Evolutionary conservation across 2,113 vertebrate genomes (phyloP).

Genomic region (Pavo muticus): DNA sequence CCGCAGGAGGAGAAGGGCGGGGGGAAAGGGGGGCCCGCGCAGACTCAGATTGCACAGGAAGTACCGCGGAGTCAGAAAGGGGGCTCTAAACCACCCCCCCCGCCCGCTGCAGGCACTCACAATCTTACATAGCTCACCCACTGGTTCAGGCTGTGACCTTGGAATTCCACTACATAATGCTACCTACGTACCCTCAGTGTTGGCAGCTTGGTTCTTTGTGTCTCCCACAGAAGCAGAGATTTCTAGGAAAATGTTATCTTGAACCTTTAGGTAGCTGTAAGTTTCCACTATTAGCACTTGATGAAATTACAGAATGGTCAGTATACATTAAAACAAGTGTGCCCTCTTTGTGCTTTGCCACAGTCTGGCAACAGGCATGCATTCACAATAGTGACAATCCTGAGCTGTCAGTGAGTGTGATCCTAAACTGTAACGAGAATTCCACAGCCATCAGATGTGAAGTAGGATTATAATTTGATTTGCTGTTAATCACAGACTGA

Average conservation of each 20-base stretch:
- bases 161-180: background rate
- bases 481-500: background rate
- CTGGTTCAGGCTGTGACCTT: too few species aligned
- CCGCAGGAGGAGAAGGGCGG: too few species aligned
- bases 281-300: background rate
- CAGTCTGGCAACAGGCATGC: background rate
- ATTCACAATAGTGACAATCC: background rate
- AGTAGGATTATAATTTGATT: background rate
- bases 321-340: background rate
- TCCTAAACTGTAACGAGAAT: background rate
- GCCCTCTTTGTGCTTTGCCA: background rate
- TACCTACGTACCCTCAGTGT: fast-evolving
- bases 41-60: too few species aligned
- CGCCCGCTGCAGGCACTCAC: too few species aligned
- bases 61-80: too few species aligned
- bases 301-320: background rate
- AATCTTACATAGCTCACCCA: too few species aligned
- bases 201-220: background rate
- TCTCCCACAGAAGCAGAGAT: background rate
- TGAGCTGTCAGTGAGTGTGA: background rate
- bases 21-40: too few species aligned
- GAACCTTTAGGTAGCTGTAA: background rate
- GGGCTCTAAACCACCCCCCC: too few species aligned
- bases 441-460: background rate
- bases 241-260: background rate